Conservation (phyloP, 1,140 invertebrate species). For the Scaptomyza graminum region DNA sequence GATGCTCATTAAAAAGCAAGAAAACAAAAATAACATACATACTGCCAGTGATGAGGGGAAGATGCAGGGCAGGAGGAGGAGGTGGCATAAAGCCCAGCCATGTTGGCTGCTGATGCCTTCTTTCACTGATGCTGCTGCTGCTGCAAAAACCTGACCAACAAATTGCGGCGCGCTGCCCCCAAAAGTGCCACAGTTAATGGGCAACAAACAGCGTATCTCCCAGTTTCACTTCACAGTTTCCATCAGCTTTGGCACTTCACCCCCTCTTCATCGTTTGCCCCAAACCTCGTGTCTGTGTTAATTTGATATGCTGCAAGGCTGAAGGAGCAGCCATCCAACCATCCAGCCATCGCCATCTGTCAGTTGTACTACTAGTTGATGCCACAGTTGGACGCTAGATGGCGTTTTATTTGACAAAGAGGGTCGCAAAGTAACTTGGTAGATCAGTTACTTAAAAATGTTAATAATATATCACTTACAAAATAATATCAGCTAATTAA, state of each 20-base stretch:
- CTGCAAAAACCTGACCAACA: conserved; percentile 69
- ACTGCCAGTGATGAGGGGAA: conserved; percentile 1
- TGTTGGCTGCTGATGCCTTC: conserved; percentile 20
- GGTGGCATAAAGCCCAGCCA: conserved; percentile 28
- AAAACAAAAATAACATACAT: conserved; percentile 47
- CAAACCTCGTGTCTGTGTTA: conserved; percentile 70
- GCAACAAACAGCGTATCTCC: conserved; percentile 58
- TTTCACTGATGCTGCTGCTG: neutral
- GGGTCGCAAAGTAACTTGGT: conserved; percentile 39
- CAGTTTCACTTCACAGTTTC: conserved; percentile 31
- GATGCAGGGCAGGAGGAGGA: no score
- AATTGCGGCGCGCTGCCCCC: conserved; percentile 69
- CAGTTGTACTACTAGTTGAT: conserved; percentile 49
- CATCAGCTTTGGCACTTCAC: neutral
- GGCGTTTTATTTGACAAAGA: conserved; percentile 22
- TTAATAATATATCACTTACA: neutral
- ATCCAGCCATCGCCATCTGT: conserved; percentile 61
- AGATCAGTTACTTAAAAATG: neutral
- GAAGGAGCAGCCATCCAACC: conserved; percentile 30
- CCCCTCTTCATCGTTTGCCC: neutral
- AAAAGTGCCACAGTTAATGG: conserved; percentile 81
- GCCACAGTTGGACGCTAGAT: conserved; percentile 50
- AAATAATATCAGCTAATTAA: neutral
- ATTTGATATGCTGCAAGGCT: conserved; percentile 76
- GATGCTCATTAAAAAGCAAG: conserved; percentile 75